Evolutionary conservation across 2,797 vertebrate species (phyloP).

Genomic region (Onychomys arenicola): DNA sequence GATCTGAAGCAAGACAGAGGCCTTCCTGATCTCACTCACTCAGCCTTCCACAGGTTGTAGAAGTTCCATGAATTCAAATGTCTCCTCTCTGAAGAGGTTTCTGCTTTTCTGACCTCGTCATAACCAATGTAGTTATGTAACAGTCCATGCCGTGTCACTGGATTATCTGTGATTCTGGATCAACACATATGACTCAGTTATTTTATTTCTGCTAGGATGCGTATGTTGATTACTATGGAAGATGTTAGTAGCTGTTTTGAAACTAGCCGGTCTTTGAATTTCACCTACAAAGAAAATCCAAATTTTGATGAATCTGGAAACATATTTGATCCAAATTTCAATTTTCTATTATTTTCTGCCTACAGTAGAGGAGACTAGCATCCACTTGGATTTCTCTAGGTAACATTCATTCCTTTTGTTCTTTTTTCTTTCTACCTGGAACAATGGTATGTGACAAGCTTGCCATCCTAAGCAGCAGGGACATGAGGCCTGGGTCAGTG

Average conservation of each 20-base stretch:
- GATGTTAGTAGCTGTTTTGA: conserved; percentile 1
- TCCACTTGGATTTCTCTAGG: background rate
- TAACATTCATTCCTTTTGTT: background rate
- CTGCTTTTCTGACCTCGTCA: conserved; percentile 23
- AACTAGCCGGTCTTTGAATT: background rate
- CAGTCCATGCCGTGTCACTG: background rate
- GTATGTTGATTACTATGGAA: background rate
- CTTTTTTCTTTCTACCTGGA: background rate
- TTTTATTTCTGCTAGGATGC: background rate
- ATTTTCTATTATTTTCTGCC: background rate
- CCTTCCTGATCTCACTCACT: background rate
- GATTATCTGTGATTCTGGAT: background rate
- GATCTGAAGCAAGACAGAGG: background rate
- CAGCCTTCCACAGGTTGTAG: background rate
- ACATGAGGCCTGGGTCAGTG: background rate
- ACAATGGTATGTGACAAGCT: background rate
- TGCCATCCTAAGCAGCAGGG: background rate
- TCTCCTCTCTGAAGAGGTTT: background rate
- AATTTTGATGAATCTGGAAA: background rate
- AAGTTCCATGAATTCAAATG: background rate
- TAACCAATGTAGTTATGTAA: background rate
- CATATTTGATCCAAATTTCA: background rate
- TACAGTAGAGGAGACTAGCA: background rate
- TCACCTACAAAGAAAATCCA: conserved; percentile 21
- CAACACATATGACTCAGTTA: background rate